phyloP scores from a whole-genome alignment of 2,113 vertebrate genomes.

The Toxostoma redivivum region DNA sequence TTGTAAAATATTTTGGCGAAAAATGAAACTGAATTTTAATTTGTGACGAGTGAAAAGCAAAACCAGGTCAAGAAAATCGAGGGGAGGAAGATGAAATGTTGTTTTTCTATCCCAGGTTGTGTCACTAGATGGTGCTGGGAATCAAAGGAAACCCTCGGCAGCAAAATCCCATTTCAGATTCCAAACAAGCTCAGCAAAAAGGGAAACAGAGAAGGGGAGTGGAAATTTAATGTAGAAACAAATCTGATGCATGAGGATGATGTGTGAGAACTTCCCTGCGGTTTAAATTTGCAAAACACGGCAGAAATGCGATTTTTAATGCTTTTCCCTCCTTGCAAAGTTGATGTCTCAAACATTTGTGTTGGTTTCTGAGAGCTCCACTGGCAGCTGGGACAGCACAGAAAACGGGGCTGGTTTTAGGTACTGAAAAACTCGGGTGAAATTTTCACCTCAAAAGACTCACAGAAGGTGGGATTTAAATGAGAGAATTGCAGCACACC shows the following conservation, averaged over 20 bases:
- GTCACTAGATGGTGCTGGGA: slow-evolving; percentile 44
- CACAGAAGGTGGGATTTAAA: background rate
- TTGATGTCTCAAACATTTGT: background rate
- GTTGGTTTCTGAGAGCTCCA: background rate
- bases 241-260: fast-evolving
- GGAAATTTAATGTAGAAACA: background rate
- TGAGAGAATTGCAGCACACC: background rate
- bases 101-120: background rate
- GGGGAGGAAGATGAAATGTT: fast-evolving
- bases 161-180: fast-evolving
- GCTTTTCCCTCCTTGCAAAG: background rate
- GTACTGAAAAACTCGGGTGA: background rate
- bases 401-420: background rate
- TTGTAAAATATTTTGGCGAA: background rate
- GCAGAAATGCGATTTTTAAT: background rate
- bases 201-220: fast-evolving
- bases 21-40: background rate
- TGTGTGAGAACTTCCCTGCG: background rate
- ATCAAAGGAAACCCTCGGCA: background rate
- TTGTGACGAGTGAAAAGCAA: background rate
- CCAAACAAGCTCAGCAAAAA: background rate
- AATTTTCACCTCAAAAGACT: background rate
- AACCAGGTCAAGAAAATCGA: fast-evolving
- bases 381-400: background rate
- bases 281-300: background rate